phyloP scores from a whole-genome alignment of 2,888 invertebrate genomes.

The Helicoverpa assulta region DNA sequence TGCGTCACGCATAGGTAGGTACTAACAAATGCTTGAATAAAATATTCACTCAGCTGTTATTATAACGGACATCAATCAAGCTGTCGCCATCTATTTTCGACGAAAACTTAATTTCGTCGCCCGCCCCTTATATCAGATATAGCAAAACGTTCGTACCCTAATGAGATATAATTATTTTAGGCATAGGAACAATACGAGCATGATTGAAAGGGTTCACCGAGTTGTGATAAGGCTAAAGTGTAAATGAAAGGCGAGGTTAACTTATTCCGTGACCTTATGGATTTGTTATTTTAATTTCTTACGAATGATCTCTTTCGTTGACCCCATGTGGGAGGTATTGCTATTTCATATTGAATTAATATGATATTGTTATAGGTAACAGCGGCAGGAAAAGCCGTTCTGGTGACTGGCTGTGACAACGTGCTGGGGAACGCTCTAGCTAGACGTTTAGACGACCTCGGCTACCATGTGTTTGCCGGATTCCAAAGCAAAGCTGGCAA shows the following conservation, averaged over 20 bases:
- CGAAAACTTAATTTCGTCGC: slow-evolving; percentile 83
- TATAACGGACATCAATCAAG: slow-evolving; percentile 85
- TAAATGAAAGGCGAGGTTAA: slow-evolving; percentile 39
- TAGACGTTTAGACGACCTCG: slow-evolving; percentile 94
- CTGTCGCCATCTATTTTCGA: slow-evolving; percentile 83
- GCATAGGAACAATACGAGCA: slow-evolving; percentile 59
- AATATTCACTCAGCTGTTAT: slow-evolving; percentile 85
- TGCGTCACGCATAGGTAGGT: slow-evolving; percentile 78
- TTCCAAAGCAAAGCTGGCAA: slow-evolving; percentile 92
- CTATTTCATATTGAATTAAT: slow-evolving; percentile 6
- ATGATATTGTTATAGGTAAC: slow-evolving; percentile 91
- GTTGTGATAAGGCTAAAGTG: slow-evolving; percentile 35
- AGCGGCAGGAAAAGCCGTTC: slow-evolving; percentile 95
- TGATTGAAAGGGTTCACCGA: slow-evolving; percentile 51
- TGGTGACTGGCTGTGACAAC: slow-evolving; percentile 96
- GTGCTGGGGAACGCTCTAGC: slow-evolving; percentile 93
- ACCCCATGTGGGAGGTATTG: background rate
- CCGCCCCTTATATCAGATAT: slow-evolving; percentile 69
- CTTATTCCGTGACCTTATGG: slow-evolving; percentile 29
- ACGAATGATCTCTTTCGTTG: slow-evolving; percentile 9
- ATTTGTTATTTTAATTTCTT: slow-evolving; percentile 29
- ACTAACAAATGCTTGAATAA: slow-evolving; percentile 79
- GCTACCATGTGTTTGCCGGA: slow-evolving; percentile 97
- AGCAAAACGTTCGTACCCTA: slow-evolving; percentile 65
- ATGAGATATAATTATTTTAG: slow-evolving; percentile 67